Evolutionary conservation across 2,113 vertebrate genomes (phyloP).

Genomic region (Hucho hucho): DNA sequence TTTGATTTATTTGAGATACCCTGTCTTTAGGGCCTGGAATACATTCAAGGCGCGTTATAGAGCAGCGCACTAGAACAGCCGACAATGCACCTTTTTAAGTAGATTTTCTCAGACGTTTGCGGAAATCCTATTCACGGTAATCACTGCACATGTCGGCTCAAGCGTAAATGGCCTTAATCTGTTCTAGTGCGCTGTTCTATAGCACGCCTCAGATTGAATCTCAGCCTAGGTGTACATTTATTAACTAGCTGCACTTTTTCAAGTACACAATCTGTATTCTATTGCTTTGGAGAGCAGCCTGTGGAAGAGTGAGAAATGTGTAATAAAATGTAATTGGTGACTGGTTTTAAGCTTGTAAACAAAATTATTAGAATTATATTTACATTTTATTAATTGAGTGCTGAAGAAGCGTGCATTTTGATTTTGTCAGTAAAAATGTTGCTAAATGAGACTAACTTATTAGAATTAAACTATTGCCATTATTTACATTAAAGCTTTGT

Average conservation of each 20-base stretch:
- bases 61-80: too few species aligned
- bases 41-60: too few species aligned
- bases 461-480: background rate
- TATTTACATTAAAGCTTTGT: background rate
- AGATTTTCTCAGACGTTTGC: too few species aligned
- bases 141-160: too few species aligned
- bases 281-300: background rate
- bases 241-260: conserved; percentile 2
- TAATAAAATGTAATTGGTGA: background rate
- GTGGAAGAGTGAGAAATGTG: background rate
- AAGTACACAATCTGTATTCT: background rate
- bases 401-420: background rate
- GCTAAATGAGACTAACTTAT: background rate
- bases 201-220: too few species aligned
- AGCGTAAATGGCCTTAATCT: too few species aligned
- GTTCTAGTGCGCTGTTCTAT: too few species aligned
- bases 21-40: too few species aligned
- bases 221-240: background rate
- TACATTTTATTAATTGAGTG: background rate
- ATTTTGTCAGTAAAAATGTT: background rate
- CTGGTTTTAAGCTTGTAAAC: background rate
- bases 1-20: too few species aligned
- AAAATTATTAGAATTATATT: background rate
- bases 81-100: background rate
- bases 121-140: too few species aligned